Percentiles rank a stretch among this genome's conserved stretches.
These are phyloP conservation scores for Ammodytes marinus DNA, from an alignment of 2,113 vertebrate genomes.

Conservation along the genomic window DNA sequence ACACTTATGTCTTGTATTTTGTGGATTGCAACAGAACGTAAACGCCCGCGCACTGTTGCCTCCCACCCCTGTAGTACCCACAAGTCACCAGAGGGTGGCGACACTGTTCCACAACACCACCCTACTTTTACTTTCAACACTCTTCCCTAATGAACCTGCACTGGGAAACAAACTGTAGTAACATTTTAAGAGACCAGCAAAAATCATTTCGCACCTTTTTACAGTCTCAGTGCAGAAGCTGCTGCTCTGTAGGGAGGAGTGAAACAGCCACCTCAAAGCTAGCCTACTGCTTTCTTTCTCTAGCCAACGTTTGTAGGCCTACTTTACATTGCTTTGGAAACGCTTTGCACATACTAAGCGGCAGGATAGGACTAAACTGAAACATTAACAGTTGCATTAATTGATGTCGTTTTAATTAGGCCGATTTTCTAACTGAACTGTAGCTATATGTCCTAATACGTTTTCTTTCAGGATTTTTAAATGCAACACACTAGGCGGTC, in stretches of 20 bases:
- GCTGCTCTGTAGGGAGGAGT: conserved; percentile 20
- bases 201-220: conserved; percentile 73
- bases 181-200: conserved; percentile 63
- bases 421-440: too few relatives aligned
- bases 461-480: too few relatives aligned
- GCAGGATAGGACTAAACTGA: too few relatives aligned
- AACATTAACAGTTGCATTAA: too few relatives aligned
- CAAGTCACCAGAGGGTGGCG: conserved; percentile 85
- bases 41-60: conserved; percentile 16
- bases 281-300: neutral
- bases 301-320: neutral
- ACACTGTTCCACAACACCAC: conserved; percentile 84
- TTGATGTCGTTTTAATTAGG: too few relatives aligned
- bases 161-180: conserved; percentile 39
- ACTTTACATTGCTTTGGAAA: too few relatives aligned
- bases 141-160: conserved; percentile 48
- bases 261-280: neutral
- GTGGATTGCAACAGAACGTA: neutral
- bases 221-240: conserved; percentile 49
- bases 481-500: too few relatives aligned
- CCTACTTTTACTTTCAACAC: neutral
- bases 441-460: too few relatives aligned
- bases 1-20: neutral
- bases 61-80: conserved; percentile 21
- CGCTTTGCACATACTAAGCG: too few relatives aligned